Evolutionary conservation across 2,888 invertebrate species (phyloP), one percentile per base, ranked within the genome.

Genomic region (Acanthopleura granulata): DNA sequence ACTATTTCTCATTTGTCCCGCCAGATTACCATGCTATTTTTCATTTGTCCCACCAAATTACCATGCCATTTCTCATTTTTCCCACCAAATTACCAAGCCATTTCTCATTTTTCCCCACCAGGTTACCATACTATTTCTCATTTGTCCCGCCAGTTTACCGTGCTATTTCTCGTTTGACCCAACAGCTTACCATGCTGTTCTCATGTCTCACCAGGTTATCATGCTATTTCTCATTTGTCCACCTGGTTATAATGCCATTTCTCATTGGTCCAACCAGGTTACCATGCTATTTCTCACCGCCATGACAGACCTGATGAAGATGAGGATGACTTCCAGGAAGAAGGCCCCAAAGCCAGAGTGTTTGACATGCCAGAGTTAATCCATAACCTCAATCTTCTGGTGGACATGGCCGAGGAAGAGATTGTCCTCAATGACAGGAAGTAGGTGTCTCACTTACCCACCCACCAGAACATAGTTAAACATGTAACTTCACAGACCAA

Each of bases 341-440:
- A 78, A 74, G 80, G 77, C 70, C 74, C 75, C 51, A 81, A 79
- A 70, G 80, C 80, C 27, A 81, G 83, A 61, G 88, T 88, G 16
- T 93, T 93, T 86, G 92, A 92, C 77, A 88, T 98, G 80, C 98
- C 98, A 0, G 98, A 98, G 90, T 93, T 99, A 3, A 93, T 94
- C 79, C 97, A 98, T 89, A 99, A 99, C 92, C 92, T 99, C 62
- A 94, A 96, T 88, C 91, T 98, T 18, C 92, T 99, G 81, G 95
- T 98, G 0, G 96, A 97, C 80, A 94, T 96, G 92, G 96, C 97
- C 78, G 99, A 99, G 91, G 97, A 98, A 92, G 95, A 97, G 81
- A 98, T 99, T 74, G 95, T 99, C 75, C 93, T 85, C 29, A 90
- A 89, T 80, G 88, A 89, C 76, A 84, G 87, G 75, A 88, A 85